Evolutionary conservation across 2,888 invertebrate species (phyloP).

Genomic region (Cancer borealis): DNA sequence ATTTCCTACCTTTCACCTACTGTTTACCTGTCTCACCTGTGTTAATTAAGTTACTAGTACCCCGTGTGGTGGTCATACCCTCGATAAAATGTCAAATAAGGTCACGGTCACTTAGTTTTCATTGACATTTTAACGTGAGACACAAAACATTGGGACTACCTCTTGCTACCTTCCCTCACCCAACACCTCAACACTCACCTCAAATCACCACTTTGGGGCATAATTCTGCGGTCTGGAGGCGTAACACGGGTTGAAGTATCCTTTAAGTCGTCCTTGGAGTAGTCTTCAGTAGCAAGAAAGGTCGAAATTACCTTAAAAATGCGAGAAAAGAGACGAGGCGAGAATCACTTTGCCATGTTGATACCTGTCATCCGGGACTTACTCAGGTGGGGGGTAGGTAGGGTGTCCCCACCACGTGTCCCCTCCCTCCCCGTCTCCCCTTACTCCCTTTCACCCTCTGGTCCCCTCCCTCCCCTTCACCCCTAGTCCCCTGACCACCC

Average conservation of each 20-base stretch:
- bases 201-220: background rate
- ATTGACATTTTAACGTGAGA: background rate
- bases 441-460: background rate
- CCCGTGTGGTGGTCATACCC: background rate
- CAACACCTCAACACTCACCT: background rate
- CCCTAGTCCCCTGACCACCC: too few relatives aligned
- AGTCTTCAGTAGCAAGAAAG: background rate
- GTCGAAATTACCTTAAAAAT: slow-evolving; percentile 52
- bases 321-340: slow-evolving; percentile 47
- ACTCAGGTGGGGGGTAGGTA: background rate
- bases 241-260: background rate
- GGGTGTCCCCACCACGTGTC: background rate
- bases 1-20: background rate
- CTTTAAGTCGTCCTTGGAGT: background rate
- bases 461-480: background rate
- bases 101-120: background rate
- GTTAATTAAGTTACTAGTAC: background rate
- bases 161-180: background rate
- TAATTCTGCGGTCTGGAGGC: background rate
- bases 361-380: slow-evolving; percentile 74
- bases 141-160: background rate
- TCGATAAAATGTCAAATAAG: background rate
- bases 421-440: background rate
- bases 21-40: background rate
- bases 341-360: slow-evolving; percentile 64